phyloP scores from a whole-genome alignment of 2,797 vertebrate species.

The Sitta carolinensis region DNA sequence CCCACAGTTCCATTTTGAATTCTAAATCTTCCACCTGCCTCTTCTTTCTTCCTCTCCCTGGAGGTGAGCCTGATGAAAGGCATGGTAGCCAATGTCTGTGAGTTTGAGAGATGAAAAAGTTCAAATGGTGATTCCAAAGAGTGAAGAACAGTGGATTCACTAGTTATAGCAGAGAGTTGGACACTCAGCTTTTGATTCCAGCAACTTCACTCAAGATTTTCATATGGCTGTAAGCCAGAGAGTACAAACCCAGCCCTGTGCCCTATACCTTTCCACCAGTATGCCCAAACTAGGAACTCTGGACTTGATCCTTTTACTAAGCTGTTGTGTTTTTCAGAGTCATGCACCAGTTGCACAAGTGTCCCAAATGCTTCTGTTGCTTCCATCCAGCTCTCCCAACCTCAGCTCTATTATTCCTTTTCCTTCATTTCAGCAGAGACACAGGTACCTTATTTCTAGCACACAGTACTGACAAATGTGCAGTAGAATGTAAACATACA shows the following conservation, averaged over 20 bases:
- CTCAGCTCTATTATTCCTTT: neutral
- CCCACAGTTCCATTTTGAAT: neutral
- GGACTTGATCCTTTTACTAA: neutral
- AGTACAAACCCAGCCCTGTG: neutral
- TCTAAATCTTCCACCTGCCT: neutral
- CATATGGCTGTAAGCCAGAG: neutral
- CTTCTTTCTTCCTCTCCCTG: neutral
- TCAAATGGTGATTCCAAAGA: neutral
- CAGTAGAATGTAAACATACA: neutral
- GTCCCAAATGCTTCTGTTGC: neutral
- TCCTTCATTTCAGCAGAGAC: neutral
- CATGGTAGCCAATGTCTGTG: neutral
- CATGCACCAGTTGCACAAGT: neutral
- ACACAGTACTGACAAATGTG: neutral
- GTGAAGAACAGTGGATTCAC: neutral
- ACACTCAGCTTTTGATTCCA: neutral
- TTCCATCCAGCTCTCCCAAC: neutral
- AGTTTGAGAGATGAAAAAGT: neutral
- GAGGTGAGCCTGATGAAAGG: neutral
- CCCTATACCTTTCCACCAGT: neutral
- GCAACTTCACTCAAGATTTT: neutral
- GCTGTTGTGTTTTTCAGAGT: neutral
- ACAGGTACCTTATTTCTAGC: neutral
- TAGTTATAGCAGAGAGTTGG: neutral
- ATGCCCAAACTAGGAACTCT: neutral